Base-by-base conservation (phyloP, 2,113 vertebrate species). In the Callochromis pleurospilus region DNA sequence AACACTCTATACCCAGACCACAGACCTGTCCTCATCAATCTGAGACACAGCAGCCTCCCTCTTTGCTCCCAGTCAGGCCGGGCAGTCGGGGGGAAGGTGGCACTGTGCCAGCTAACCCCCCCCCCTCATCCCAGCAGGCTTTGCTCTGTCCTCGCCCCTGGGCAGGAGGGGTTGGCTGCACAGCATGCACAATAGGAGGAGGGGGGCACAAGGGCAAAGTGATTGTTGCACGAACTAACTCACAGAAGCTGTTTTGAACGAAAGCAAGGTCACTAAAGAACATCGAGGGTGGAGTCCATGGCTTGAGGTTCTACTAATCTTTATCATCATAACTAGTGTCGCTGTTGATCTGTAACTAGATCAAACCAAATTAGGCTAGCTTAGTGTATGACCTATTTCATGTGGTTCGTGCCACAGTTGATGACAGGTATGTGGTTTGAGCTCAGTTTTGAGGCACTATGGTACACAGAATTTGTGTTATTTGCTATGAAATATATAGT, bases 1-100 rank as follows among this genome's bases (percentile, higher is more conserved):
- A 94, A 94, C 94, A 93, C 91, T 91, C 92, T 95, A 90, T 79
- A 91, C 95, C 94, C 92, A 85, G 91, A 94, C 92, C 93, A 93
- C 90, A 91, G 93, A 85, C 91, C 93, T 94, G 95, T 92, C 93
- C 93, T 96, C 95, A 95, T 95, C 95, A 96, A 96, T 96, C 96
- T 95, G 91, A 92, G 92, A 87, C 90, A 86, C 87, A 91, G 90
- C 95, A 95, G 91, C 94, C 94, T 91, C 93, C 90, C 87, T 94
- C 91, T 86, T 93, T 92, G 93, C 93, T 94, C 92, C 90, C 92
- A 87, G 93, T 96, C 95, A 95, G 90, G 56, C 93, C 87, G 40
- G 80, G 86, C 90, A 91, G 83, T 85, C 87, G 80, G 40, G 56
- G 86, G 89, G 80, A 87, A 81, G 85, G 88, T 90, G 95, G 95